These are phyloP conservation scores for Actinopyga echinites DNA, from an alignment of 53 echinoderm and acorn worm species.

Conservation along the genomic window DNA sequence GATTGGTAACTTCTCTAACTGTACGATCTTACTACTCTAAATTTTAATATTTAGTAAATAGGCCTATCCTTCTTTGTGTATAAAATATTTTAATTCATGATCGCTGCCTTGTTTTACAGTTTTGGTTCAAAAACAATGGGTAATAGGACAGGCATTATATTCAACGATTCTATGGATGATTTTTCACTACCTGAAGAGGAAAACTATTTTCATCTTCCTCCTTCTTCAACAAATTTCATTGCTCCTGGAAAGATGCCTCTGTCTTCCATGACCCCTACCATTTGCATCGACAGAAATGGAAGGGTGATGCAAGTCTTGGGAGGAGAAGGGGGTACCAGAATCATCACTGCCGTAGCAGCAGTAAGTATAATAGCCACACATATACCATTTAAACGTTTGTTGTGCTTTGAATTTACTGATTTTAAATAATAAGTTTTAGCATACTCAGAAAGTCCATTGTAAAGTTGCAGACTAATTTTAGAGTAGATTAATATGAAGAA, in stretches of 20 bases:
- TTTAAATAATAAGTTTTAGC: no score
- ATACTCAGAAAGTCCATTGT: no score
- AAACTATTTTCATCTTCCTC: constrained; percentile 77
- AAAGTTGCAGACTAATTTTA: no score
- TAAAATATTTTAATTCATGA: no score
- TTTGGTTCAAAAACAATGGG: constrained; percentile 86
- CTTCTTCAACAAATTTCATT: constrained; percentile 85
- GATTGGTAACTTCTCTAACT: no score
- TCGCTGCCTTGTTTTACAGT: constrained; percentile 16
- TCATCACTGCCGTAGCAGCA: constrained; percentile 60
- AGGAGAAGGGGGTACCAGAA: constrained; percentile 79
- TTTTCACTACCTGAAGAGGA: constrained; percentile 73
- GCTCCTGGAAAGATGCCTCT: constrained; percentile 81
- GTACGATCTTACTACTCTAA: no score
- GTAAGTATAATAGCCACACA: constrained; percentile 23
- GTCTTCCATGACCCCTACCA: constrained; percentile 90
- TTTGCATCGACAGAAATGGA: constrained; percentile 55
- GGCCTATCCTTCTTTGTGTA: no score
- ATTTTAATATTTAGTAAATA: no score
- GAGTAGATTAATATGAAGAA: no score
- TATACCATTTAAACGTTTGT: no score
- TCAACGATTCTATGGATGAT: constrained; percentile 97
- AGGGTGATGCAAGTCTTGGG: constrained; percentile 65
- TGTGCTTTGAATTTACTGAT: no score
- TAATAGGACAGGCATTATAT: constrained; percentile 83